These are phyloP conservation scores for Carpatolechia fugitivella DNA, from an alignment of 2,888 invertebrate genomes.

Conservation along the genomic window DNA sequence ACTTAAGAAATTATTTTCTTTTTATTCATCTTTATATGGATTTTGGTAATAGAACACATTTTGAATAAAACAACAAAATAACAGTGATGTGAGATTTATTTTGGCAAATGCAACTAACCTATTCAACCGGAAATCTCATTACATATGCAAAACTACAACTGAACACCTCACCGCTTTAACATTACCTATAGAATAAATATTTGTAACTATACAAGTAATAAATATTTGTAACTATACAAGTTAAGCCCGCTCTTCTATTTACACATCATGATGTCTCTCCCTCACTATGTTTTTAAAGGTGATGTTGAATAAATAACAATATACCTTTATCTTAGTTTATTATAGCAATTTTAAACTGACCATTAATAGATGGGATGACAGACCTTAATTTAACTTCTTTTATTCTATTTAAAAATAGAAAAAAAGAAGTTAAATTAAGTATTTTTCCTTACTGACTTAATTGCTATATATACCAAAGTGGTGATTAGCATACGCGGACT, in stretches of 20 bases:
- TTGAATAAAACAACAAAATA: slow-evolving; percentile 34
- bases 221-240: slow-evolving; percentile 52
- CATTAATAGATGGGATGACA: too few species aligned
- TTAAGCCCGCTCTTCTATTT: slow-evolving; percentile 47
- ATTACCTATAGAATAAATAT: slow-evolving; percentile 62
- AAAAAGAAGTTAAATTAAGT: too few species aligned
- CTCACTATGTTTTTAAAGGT: slow-evolving; percentile 12
- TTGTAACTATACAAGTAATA: slow-evolving; percentile 54
- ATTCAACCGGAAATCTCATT: slow-evolving; percentile 67
- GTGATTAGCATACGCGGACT: too few species aligned
- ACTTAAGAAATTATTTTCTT: background rate
- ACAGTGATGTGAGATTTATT: slow-evolving; percentile 77
- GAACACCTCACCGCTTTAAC: slow-evolving; percentile 33
- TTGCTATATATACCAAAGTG: too few species aligned
- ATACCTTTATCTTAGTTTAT: background rate
- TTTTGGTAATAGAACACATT: background rate
- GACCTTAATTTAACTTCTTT: too few species aligned
- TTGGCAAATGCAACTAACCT: slow-evolving; percentile 78
- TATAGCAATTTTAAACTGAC: too few species aligned
- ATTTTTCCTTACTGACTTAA: too few species aligned
- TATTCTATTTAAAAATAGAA: too few species aligned
- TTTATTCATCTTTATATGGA: background rate
- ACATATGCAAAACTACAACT: slow-evolving; percentile 66
- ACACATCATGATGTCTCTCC: slow-evolving; percentile 40
- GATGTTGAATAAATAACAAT: background rate